Conservation (phyloP, 2,797 vertebrate species). For the Acipenser oxyrinchus region DNA sequence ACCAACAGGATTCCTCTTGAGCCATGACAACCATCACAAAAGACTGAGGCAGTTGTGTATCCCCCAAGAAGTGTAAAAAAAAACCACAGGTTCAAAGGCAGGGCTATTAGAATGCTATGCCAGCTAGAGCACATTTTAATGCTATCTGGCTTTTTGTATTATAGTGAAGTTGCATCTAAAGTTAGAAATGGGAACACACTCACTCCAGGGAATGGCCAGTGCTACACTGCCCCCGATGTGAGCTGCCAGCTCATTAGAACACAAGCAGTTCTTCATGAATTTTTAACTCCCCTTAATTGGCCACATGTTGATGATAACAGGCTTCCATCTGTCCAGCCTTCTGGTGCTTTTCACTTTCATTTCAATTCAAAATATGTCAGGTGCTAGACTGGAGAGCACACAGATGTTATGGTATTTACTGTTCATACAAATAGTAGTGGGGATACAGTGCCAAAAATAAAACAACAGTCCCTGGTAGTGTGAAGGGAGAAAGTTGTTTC, state of each 20-base stretch:
- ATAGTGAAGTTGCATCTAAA: conserved; percentile 26
- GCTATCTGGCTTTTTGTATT: background rate
- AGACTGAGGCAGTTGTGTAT: too few relatives aligned
- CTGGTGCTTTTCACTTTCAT: conserved; percentile 9
- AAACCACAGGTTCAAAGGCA: too few relatives aligned
- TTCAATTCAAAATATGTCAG: background rate
- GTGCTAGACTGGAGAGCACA: background rate
- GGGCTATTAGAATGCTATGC: too few relatives aligned
- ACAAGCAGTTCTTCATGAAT: conserved; percentile 17
- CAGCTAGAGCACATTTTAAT: too few relatives aligned
- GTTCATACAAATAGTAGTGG: background rate
- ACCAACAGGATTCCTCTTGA: too few relatives aligned
- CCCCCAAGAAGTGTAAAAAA: too few relatives aligned
- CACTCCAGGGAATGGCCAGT: conserved; percentile 30
- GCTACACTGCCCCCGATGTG: background rate
- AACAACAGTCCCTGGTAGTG: background rate
- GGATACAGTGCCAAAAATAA: background rate
- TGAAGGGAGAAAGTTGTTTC: background rate
- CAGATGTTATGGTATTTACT: conserved; percentile 2
- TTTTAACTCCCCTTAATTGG: conserved; percentile 26
- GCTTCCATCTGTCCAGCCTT: conserved; percentile 24
- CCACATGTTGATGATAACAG: conserved; percentile 30
- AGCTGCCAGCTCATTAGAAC: conserved; percentile 18
- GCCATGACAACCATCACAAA: too few relatives aligned
- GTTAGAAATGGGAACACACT: conserved; percentile 35